A percentile compares a stretch with the other conserved stretches of the same genome.
These are phyloP conservation scores for Ligdia adustata DNA, from an alignment of 2,888 invertebrate genomes.

Conservation along the genomic window DNA sequence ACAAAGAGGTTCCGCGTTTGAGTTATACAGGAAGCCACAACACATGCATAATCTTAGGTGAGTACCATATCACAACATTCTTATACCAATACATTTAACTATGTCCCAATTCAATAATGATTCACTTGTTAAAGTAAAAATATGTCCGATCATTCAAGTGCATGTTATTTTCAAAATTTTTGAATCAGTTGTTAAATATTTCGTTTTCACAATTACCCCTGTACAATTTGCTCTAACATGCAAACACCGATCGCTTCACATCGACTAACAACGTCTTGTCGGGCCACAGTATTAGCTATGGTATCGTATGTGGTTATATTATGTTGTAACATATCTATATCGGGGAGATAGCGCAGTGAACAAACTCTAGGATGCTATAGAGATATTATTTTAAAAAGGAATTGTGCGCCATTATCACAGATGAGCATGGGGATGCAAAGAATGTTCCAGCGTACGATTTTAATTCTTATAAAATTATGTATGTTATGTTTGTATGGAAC, in stretches of 20 bases:
- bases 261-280: slow-evolving; percentile 82
- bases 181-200: slow-evolving; percentile 25
- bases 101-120: slow-evolving; percentile 5
- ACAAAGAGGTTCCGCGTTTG: slow-evolving; percentile 97
- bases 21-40: slow-evolving; percentile 95
- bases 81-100: slow-evolving; percentile 22
- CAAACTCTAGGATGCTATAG: slow-evolving; percentile 39
- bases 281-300: slow-evolving; percentile 79
- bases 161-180: slow-evolving; percentile 53
- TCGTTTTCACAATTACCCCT: slow-evolving; percentile 55
- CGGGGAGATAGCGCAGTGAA: slow-evolving; percentile 39
- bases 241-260: slow-evolving; percentile 85
- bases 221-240: slow-evolving; percentile 84
- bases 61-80: slow-evolving; percentile 40
- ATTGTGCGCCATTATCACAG: too few species aligned
- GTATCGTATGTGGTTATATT: slow-evolving; percentile 81
- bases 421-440: too few species aligned
- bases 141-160: slow-evolving; percentile 47
- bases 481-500: too few species aligned
- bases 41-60: slow-evolving; percentile 93
- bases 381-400: too few species aligned
- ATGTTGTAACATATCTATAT: slow-evolving; percentile 77
- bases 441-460: too few species aligned
- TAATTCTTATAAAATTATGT: slow-evolving; percentile 1
- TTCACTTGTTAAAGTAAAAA: background rate